These are phyloP conservation scores for Capromys pilorides DNA, from an alignment of 2,797 vertebrate species.

Conservation along the genomic window DNA sequence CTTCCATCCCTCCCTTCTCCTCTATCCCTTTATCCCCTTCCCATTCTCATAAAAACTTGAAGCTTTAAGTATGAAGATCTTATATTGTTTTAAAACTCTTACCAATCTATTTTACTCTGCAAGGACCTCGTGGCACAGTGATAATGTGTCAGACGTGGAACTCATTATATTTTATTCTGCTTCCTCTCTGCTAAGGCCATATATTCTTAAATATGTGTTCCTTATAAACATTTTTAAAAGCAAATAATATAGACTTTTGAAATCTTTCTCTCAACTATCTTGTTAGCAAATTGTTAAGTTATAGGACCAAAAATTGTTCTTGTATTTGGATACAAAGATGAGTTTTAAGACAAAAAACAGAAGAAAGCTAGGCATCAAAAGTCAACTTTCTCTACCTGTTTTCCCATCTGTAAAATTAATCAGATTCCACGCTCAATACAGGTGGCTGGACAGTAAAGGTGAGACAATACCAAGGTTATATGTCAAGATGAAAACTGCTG, in stretches of 20 bases:
- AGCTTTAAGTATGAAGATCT: constrained; percentile 17
- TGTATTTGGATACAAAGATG: background rate
- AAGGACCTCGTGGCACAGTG: too few relatives aligned
- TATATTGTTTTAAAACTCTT: constrained; percentile 7
- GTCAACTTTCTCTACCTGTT: background rate
- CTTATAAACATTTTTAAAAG: background rate
- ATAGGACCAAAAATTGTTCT: background rate
- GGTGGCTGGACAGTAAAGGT: background rate
- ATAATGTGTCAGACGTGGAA: too few relatives aligned
- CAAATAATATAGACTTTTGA: background rate
- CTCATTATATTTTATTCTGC: background rate
- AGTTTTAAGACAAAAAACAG: background rate
- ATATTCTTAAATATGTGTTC: background rate
- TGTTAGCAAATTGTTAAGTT: background rate
- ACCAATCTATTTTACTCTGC: background rate
- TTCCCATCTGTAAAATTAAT: background rate
- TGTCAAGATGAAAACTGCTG: background rate
- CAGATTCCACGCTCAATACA: background rate
- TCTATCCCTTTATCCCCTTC: background rate
- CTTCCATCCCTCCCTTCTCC: background rate
- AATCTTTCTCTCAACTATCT: background rate
- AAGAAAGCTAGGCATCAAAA: background rate
- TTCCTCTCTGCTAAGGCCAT: background rate
- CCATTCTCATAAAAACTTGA: background rate
- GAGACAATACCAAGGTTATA: background rate